A percentile compares a stretch with the other conserved stretches of the same genome.
phyloP scores from a whole-genome alignment of 2,797 vertebrate species.

The Poecilia gillii region DNA sequence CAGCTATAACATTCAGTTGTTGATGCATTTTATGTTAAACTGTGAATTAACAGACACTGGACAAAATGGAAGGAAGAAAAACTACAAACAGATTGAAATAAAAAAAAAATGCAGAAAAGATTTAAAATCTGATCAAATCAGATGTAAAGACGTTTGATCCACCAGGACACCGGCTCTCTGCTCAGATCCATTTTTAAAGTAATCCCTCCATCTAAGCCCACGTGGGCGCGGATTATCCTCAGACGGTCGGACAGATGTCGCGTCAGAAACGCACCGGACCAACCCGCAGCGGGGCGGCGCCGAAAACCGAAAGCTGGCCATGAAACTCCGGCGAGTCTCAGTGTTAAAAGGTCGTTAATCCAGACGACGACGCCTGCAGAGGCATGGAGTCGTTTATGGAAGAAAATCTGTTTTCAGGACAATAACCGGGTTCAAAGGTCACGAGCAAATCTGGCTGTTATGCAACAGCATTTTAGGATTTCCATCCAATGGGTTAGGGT shows the following conservation, averaged over 20 bases:
- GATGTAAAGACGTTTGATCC: not conserved
- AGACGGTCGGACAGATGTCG: constrained; percentile 68
- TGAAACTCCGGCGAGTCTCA: constrained; percentile 16
- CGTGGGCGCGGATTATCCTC: constrained; percentile 72
- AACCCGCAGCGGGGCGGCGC: constrained; percentile 34
- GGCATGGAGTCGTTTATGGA: not conserved
- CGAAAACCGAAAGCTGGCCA: not conserved
- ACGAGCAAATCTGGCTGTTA: constrained; percentile 53
- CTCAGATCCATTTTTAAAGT: constrained; percentile 41
- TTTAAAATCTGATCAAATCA: not conserved
- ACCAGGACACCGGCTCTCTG: constrained; percentile 2
- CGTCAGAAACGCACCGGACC: constrained; percentile 61
- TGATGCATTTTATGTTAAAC: not conserved
- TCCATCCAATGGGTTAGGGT: constrained; percentile 61
- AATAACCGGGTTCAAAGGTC: constrained; percentile 36
- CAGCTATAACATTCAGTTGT: not conserved
- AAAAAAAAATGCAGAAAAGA: not conserved
- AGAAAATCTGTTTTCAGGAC: constrained; percentile 28
- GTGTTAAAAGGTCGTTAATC: constrained; percentile 28
- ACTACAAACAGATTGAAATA: not conserved
- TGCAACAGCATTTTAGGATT: constrained; percentile 70
- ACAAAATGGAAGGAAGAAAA: not conserved
- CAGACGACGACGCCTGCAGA: not conserved
- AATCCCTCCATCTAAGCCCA: constrained; percentile 66
- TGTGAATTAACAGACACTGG: not conserved